A percentile compares a stretch with the other conserved stretches of the same genome.
Evolutionary conservation across 1,140 invertebrate species (phyloP).

Genomic region (Lasaia peninsularis): DNA sequence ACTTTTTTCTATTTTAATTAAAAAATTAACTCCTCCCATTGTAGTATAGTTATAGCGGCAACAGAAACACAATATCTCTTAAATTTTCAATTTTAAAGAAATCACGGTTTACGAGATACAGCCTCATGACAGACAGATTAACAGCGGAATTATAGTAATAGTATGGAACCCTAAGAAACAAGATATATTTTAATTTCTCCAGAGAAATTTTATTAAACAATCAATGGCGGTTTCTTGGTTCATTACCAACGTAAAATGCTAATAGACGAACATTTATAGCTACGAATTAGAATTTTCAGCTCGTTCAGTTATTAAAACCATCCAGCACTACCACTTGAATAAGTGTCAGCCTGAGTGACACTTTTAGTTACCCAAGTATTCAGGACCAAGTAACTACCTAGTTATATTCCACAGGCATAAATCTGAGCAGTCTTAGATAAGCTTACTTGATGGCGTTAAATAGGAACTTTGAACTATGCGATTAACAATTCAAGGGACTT

Average conservation of each 20-base stretch:
- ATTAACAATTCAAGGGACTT: slow-evolving; percentile 61
- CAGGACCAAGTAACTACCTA: slow-evolving; percentile 14
- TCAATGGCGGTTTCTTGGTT: neutral
- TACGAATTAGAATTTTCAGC: neutral
- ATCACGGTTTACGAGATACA: too few species aligned
- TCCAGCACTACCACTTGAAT: slow-evolving; percentile 6
- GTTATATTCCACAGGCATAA: slow-evolving; percentile 41
- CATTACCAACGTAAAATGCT: slow-evolving; percentile 3
- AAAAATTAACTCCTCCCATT: too few species aligned
- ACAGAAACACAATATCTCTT: too few species aligned
- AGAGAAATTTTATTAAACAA: neutral
- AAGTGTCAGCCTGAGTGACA: slow-evolving; percentile 11
- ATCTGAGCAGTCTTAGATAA: slow-evolving; percentile 45
- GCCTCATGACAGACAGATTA: too few species aligned
- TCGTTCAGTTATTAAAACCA: slow-evolving; percentile 14
- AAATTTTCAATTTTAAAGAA: too few species aligned
- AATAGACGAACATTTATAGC: slow-evolving; percentile 10
- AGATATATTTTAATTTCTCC: neutral
- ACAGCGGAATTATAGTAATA: too few species aligned
- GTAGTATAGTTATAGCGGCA: too few species aligned
- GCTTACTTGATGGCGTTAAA: slow-evolving; percentile 44
- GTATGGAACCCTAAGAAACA: too few species aligned
- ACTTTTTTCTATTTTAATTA: too few species aligned
- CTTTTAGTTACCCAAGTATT: slow-evolving; percentile 12
- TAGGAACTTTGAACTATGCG: slow-evolving; percentile 48